Percentiles rank a stretch among this genome's conserved stretches.
phyloP scores from a whole-genome alignment of 2,113 vertebrate species.

The Grus americana region DNA sequence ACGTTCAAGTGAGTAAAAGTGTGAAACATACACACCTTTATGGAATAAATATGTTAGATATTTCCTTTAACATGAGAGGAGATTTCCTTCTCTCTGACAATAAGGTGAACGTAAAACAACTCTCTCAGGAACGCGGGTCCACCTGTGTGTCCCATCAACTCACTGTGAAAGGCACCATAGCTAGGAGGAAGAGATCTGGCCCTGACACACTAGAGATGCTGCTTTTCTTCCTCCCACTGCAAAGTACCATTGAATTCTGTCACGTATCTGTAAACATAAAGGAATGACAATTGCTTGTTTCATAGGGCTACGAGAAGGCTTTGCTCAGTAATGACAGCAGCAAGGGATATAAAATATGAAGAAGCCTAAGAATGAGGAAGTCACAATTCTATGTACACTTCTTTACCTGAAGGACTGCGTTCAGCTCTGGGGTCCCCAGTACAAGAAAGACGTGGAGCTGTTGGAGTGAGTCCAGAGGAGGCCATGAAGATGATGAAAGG shows the following conservation, averaged over 20 bases:
- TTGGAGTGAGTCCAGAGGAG: fast-evolving
- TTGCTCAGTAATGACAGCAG: not conserved
- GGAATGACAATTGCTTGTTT: not conserved
- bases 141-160: not conserved
- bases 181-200: too few species aligned
- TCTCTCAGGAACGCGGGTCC: not conserved
- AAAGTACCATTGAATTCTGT: not conserved
- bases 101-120: not conserved
- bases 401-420: not conserved
- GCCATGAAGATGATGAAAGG: too few species aligned
- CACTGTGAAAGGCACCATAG: not conserved
- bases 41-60: not conserved
- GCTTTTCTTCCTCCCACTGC: not conserved
- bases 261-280: not conserved
- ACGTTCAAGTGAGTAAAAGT: not conserved
- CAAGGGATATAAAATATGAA: not conserved
- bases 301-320: not conserved
- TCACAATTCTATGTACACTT: not conserved
- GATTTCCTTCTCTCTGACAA: not conserved
- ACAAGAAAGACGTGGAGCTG: not conserved
- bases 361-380: not conserved
- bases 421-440: not conserved
- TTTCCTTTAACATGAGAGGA: not conserved
- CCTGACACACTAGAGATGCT: not conserved
- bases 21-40: not conserved